Evolutionary conservation across 2,113 vertebrate genomes (phyloP).

Genomic region (Platysternon megacephalum): DNA sequence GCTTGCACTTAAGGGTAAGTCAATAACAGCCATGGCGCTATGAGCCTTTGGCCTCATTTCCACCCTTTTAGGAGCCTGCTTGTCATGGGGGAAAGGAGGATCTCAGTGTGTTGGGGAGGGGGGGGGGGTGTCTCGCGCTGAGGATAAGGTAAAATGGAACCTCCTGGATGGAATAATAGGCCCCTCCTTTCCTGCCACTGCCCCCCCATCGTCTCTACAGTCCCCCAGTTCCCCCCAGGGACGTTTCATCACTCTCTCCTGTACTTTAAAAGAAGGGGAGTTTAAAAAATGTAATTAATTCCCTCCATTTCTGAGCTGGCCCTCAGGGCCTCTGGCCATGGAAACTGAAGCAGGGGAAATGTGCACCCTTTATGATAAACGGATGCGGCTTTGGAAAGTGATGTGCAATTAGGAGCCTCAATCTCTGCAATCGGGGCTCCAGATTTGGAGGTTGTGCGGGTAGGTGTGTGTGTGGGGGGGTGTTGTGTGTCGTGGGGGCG

Average conservation of each 20-base stretch:
- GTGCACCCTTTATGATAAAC: conserved; percentile 99
- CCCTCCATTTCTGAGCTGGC: conserved; percentile 94
- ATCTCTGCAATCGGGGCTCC: conserved; percentile 39
- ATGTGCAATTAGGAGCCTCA: conserved; percentile 75
- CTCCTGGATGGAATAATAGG: conserved; percentile 34
- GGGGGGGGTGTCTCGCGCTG: background rate
- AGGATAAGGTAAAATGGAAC: conserved; percentile 50
- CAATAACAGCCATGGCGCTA: background rate
- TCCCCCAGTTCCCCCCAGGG: conserved; percentile 42
- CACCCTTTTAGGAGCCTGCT: conserved; percentile 41
- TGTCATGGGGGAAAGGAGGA: background rate
- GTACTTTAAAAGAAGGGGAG: conserved; percentile 84
- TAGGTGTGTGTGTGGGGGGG: background rate
- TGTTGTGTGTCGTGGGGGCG: background rate
- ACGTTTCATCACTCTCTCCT: conserved; percentile 68
- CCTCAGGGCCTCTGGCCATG: conserved; percentile 87
- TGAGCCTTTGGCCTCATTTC: conserved; percentile 22
- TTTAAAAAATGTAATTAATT: conserved; percentile 98
- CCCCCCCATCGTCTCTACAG: conserved; percentile 40
- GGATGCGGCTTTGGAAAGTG: conserved; percentile 79
- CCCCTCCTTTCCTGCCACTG: background rate
- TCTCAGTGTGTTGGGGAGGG: background rate
- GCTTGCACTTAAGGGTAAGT: background rate
- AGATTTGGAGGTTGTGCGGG: background rate
- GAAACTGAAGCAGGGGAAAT: conserved; percentile 92